Percentiles rank a stretch among this genome's conserved stretches.
These are phyloP conservation scores for Hololepta plana DNA, from an alignment of 2,888 invertebrate genomes.

Conservation along the genomic window DNA sequence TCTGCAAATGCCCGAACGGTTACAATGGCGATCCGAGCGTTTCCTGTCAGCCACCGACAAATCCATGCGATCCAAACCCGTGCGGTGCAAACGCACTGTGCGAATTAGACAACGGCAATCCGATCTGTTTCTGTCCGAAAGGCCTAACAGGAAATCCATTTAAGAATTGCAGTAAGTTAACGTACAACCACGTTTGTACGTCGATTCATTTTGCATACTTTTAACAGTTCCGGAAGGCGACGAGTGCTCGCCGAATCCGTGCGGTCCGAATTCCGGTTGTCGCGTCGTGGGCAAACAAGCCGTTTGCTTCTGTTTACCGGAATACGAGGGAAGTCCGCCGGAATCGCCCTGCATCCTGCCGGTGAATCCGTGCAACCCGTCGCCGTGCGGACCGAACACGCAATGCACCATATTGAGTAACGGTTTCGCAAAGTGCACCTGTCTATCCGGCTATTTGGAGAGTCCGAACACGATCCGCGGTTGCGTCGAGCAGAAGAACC, in stretches of 20 bases:
- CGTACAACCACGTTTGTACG: neutral
- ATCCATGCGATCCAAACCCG: constrained; percentile 72
- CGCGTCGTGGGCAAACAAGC: constrained; percentile 55
- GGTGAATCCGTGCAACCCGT: constrained; percentile 63
- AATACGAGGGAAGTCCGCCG: constrained; percentile 74
- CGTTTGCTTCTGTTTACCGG: constrained; percentile 74
- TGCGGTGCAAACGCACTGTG: constrained; percentile 75
- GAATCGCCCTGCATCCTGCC: constrained; percentile 49
- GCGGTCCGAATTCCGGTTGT: constrained; percentile 71
- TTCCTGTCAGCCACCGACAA: constrained; percentile 53
- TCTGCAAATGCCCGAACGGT: constrained; percentile 67
- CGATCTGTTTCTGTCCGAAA: constrained; percentile 78
- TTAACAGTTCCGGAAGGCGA: constrained; percentile 68
- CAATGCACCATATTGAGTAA: constrained; percentile 61
- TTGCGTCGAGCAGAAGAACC: constrained; percentile 60
- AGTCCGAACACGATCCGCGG: constrained; percentile 78
- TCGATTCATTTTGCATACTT: neutral
- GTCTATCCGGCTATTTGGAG: constrained; percentile 63
- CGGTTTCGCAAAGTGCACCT: constrained; percentile 77
- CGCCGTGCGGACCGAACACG: constrained; percentile 78
- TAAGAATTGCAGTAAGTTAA: constrained; percentile 68
- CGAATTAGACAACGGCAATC: constrained; percentile 67
- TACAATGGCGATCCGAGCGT: constrained; percentile 59
- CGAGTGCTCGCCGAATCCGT: constrained; percentile 65
- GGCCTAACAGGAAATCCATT: constrained; percentile 84